These are phyloP conservation scores for Yponomeuta sedellus DNA, from an alignment of 2,888 invertebrate species.

Conservation along the genomic window DNA sequence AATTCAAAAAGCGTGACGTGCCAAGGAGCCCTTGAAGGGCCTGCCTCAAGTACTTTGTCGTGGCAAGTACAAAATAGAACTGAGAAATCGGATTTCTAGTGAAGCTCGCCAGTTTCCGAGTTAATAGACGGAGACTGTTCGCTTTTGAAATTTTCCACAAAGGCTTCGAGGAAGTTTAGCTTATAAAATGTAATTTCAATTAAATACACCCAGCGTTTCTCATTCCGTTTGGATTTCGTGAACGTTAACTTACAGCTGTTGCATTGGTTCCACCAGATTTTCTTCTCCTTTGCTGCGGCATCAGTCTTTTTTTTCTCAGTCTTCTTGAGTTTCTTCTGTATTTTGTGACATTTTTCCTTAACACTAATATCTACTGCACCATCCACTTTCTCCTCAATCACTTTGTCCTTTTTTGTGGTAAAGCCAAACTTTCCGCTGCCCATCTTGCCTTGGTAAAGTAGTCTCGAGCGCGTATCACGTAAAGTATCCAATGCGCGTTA, in stretches of 20 bases:
- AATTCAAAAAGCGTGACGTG: conserved; percentile 68
- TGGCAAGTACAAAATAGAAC: conserved; percentile 35
- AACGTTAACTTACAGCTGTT: conserved; percentile 56
- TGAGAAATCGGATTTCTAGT: conserved; percentile 19
- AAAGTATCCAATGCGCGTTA: conserved; percentile 30
- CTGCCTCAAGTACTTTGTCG: conserved; percentile 25
- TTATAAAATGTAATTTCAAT: not conserved
- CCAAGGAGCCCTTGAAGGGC: conserved; percentile 64
- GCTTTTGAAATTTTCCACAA: not conserved
- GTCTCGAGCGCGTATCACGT: conserved; percentile 28
- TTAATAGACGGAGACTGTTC: not conserved
- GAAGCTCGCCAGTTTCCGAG: not conserved
- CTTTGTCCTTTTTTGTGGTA: conserved; percentile 62
- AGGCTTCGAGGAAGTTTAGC: not conserved
- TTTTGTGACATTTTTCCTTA: conserved; percentile 65
- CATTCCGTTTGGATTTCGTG: not conserved
- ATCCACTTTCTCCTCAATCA: conserved; percentile 35
- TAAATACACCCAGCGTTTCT: not conserved
- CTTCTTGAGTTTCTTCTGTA: conserved; percentile 70
- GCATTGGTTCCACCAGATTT: conserved; percentile 73
- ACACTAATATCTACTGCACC: conserved; percentile 59
- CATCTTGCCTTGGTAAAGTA: conserved; percentile 43
- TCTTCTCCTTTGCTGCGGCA: conserved; percentile 54
- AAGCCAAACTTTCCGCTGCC: conserved; percentile 68
- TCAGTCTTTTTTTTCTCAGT: conserved; percentile 72